phyloP scores from a whole-genome alignment of 2,113 vertebrate species.

The Podarcis cretensis region DNA sequence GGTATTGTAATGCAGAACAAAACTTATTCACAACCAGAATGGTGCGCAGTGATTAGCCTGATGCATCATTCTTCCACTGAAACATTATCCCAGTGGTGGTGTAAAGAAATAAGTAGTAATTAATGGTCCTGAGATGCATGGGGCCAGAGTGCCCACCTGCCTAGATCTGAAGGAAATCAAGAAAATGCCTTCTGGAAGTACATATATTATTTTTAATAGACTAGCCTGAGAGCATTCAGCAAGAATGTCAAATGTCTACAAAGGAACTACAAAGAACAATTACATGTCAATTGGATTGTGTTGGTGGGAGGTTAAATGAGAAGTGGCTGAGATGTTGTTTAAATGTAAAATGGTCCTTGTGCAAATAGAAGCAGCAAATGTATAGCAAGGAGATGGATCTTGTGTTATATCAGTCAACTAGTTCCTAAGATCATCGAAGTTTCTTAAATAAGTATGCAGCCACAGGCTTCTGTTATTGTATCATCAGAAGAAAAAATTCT shows the following conservation, averaged over 20 bases:
- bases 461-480: background rate
- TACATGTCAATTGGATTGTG: background rate
- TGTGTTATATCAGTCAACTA: background rate
- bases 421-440: background rate
- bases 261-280: background rate
- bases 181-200: background rate
- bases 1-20: conserved; percentile 31
- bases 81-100: conserved; percentile 11
- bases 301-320: background rate
- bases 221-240: background rate
- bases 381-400: background rate
- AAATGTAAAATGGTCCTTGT: background rate
- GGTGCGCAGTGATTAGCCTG: background rate
- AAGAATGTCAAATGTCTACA: background rate
- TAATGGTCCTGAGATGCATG: conserved; percentile 5
- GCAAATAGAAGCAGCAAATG: background rate
- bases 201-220: background rate
- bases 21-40: conserved; percentile 32
- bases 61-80: conserved; percentile 5
- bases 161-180: background rate
- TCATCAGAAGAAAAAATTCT: background rate
- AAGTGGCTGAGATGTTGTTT: background rate
- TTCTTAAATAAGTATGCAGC: background rate
- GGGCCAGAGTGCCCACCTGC: background rate
- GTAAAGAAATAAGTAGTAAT: conserved; percentile 20